Conservation (phyloP, 2,797 vertebrate genomes). For the Spheniscus humboldti region DNA sequence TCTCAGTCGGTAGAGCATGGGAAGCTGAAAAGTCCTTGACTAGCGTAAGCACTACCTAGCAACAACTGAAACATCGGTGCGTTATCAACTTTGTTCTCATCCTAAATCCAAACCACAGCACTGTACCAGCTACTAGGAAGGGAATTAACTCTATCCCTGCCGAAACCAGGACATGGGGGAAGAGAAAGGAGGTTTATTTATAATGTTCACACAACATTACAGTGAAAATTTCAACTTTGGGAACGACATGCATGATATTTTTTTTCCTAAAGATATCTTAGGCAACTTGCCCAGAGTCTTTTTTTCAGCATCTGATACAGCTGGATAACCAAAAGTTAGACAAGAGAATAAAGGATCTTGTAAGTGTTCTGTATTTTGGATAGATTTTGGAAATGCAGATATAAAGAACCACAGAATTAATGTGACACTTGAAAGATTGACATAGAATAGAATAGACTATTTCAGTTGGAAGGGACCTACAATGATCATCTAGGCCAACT, state of each 20-base stretch:
- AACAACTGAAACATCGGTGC: too few species aligned
- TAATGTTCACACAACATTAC: background rate
- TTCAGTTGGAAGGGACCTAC: background rate
- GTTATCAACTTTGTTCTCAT: too few species aligned
- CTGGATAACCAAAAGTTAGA: background rate
- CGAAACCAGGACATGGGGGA: background rate
- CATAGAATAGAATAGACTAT: background rate
- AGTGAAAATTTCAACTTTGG: background rate
- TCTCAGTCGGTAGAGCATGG: too few species aligned
- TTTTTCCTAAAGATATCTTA: background rate
- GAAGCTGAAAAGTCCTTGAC: too few species aligned
- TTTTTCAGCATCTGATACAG: background rate
- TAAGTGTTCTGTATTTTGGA: background rate
- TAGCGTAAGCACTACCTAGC: too few species aligned
- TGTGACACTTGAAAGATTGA: background rate
- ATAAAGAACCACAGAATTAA: background rate
- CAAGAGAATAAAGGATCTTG: background rate
- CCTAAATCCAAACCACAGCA: too few species aligned
- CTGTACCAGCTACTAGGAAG: too few species aligned
- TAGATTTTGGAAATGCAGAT: background rate
- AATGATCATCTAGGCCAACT: background rate
- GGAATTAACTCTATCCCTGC: too few species aligned
- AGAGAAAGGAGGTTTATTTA: background rate
- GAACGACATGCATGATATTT: rapidly evolving
- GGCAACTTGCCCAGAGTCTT: background rate